Evolutionary conservation across 1,140 invertebrate genomes (phyloP), one percentile per base, ranked within the genome.

Genomic region (Plodia interpunctella): DNA sequence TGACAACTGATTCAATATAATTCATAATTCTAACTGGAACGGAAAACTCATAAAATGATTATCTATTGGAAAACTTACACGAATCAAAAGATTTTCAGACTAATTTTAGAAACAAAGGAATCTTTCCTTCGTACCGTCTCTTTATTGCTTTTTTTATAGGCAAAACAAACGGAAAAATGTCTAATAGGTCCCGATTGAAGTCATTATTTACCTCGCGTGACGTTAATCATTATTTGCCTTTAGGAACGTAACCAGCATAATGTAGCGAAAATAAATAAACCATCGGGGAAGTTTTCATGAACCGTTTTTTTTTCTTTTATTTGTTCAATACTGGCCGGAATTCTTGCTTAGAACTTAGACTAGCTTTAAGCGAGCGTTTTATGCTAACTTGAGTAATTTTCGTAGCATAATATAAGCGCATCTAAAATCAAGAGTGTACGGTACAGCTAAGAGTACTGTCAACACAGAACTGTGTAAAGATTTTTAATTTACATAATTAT

Each of bases 221-320:
- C 65, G 59, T 64, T 56, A 54, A 65, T 69, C 68, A 74, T 76
- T 74, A 25, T 63, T 20, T 61, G 60, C 58, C 62, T 25, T 63
- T 66, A 32, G 10, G 30, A 62, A 65, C 57, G 59, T 66, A 62
- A 60, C 17, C 32, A 54, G 57, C 59, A 52, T 69, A 66, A 67
- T 70, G 55, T 59, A 66, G 30, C 28, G 38, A 70, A 76, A 72
- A 61, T 67, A 76, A 77, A 75, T 62, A 70, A 70, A 49, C 17
- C 9, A 51, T 9, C 5, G 11, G 21, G 11, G 13, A 28, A 53
- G 15, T 53, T 53, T 53, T 25, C 51, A 53, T 28, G 51, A 21
- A 53, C 17, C 20, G 10, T 28, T 53, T 53, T 25, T 28, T 53
- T 53, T 25, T 53, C 51, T 53, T 53, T 53, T 25, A 20, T 53